Conservation (phyloP, 2,797 vertebrate genomes). For the Calcarius lapponicus region DNA sequence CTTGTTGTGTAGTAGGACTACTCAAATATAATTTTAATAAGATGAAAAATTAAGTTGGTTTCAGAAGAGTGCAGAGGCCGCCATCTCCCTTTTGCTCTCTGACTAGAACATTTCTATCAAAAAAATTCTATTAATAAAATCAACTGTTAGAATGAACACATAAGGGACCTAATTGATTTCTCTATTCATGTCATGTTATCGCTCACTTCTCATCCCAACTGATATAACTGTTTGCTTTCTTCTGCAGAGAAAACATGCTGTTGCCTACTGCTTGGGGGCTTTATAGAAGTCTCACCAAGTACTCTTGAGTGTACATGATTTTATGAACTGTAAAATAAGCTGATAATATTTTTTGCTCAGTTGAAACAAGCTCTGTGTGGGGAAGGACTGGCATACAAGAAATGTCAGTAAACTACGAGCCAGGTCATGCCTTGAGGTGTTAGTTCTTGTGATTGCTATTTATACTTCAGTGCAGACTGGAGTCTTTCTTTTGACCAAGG, state of each 20-base stretch:
- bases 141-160: neutral
- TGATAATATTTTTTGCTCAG: neutral
- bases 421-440: conserved; percentile 16
- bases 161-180: neutral
- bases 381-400: neutral
- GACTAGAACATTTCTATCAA: neutral
- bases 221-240: neutral
- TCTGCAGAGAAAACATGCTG: neutral
- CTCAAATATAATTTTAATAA: neutral
- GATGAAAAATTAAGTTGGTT: neutral
- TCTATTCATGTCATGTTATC: neutral
- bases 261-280: neutral
- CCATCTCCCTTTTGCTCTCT: neutral
- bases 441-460: conserved; percentile 33
- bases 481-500: conserved; percentile 27
- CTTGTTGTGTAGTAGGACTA: neutral
- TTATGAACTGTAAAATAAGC: neutral
- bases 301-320: neutral
- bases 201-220: neutral
- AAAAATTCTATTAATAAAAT: neutral
- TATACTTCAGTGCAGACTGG: conserved; percentile 2
- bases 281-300: neutral
- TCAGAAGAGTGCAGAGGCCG: neutral
- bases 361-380: neutral
- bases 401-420: neutral